A percentile compares a stretch with the other conserved stretches of the same genome.
These are phyloP conservation scores for Mugil cephalus DNA, from an alignment of 2,113 vertebrate genomes.

Conservation along the genomic window DNA sequence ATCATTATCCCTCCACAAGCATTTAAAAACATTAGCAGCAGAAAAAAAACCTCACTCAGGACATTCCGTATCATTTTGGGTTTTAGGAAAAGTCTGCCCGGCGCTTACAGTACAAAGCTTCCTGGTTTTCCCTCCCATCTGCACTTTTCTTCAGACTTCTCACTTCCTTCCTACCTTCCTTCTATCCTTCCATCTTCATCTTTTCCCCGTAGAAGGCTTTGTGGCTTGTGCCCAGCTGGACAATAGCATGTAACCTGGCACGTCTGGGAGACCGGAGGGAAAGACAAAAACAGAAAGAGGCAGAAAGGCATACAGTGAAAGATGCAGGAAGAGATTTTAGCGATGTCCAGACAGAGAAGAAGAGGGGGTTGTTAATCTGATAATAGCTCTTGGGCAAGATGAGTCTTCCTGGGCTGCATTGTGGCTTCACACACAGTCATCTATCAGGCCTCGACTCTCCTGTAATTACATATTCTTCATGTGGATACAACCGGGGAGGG, in stretches of 20 bases:
- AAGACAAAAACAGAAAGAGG: slow-evolving; percentile 25
- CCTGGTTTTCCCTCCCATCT: neutral
- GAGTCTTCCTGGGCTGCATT: slow-evolving; percentile 60
- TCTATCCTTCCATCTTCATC: neutral
- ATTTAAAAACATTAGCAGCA: slow-evolving; percentile 54
- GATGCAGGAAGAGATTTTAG: slow-evolving; percentile 8
- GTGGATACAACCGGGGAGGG: slow-evolving; percentile 44
- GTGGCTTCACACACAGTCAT: slow-evolving; percentile 63
- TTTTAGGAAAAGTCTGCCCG: neutral
- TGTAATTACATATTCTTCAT: slow-evolving; percentile 76
- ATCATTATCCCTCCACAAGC: slow-evolving; percentile 56
- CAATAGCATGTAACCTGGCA: slow-evolving; percentile 65
- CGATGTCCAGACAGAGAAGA: slow-evolving; percentile 38
- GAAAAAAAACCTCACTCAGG: slow-evolving; percentile 22
- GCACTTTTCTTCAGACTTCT: slow-evolving; percentile 4
- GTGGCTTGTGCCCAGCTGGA: slow-evolving; percentile 10
- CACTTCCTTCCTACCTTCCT: neutral
- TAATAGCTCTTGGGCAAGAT: slow-evolving; percentile 62
- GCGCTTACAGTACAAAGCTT: neutral
- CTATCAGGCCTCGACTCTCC: slow-evolving; percentile 61
- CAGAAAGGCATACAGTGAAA: slow-evolving; percentile 5
- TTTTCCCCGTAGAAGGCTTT: slow-evolving; percentile 3
- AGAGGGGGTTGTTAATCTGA: slow-evolving; percentile 63
- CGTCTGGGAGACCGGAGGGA: slow-evolving; percentile 42
- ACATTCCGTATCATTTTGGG: slow-evolving; percentile 37